Conservation (phyloP, 2,113 vertebrate species). For the Amazona guildingii region DNA sequence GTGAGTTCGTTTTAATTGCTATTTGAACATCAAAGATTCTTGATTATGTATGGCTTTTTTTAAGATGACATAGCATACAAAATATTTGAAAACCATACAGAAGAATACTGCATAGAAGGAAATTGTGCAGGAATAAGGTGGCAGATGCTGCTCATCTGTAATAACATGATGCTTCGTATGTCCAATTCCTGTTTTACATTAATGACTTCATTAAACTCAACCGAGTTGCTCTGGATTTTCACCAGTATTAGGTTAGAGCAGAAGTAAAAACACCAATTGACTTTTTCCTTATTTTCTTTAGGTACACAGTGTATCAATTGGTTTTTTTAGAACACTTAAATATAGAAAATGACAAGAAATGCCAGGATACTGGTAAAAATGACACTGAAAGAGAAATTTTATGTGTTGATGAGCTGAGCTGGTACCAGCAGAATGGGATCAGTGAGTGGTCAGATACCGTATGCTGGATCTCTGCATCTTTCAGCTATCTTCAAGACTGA, state of each 20-base stretch:
- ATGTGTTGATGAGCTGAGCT: background rate
- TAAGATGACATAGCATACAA: background rate
- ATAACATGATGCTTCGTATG: background rate
- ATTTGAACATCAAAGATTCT: conserved; percentile 71
- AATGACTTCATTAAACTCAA: background rate
- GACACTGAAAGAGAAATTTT: background rate
- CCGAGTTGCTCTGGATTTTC: background rate
- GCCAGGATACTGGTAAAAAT: background rate
- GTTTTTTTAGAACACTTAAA: background rate
- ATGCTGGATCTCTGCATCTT: background rate
- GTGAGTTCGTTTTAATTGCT: conserved; percentile 75
- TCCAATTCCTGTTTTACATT: background rate
- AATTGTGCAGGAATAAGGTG: background rate
- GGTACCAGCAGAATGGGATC: background rate
- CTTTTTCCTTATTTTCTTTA: background rate
- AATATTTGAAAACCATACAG: background rate
- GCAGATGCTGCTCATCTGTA: background rate
- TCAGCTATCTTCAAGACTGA: conserved; percentile 52
- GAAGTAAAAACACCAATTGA: background rate
- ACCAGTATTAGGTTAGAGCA: background rate
- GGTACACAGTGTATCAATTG: background rate
- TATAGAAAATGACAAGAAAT: background rate
- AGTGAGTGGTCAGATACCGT: background rate
- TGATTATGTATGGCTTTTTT: conserved; percentile 35
- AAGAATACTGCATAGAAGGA: background rate